These are phyloP conservation scores for Standfussiana lucernea DNA, from an alignment of 2,888 invertebrate species.

Conservation along the genomic window DNA sequence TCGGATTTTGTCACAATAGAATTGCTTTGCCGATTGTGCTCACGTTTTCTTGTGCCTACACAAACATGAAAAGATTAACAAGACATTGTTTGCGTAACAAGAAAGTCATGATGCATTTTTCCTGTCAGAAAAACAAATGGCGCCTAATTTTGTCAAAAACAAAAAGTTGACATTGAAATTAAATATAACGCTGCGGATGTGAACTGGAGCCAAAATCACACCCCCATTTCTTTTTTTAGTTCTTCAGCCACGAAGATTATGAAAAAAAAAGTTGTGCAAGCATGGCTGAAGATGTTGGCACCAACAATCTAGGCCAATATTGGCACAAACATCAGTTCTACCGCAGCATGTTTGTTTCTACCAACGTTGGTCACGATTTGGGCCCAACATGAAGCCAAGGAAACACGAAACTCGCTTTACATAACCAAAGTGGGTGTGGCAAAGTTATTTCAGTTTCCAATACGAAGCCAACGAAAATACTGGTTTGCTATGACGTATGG, in stretches of 20 bases:
- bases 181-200: conserved; percentile 3
- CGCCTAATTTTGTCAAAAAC: conserved; percentile 20
- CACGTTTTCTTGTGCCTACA: background rate
- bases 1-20: conserved; percentile 20
- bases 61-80: background rate
- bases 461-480: conserved; percentile 49
- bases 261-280: background rate
- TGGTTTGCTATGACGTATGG: conserved; percentile 51
- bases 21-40: conserved; percentile 21
- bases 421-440: conserved; percentile 67
- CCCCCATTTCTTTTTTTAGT: conserved; percentile 23
- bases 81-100: background rate
- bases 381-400: conserved; percentile 13
- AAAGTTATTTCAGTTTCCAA: conserved; percentile 54
- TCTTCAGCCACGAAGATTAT: conserved; percentile 7
- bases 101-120: background rate
- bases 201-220: conserved; percentile 41
- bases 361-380: conserved; percentile 19
- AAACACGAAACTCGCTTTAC: conserved; percentile 55
- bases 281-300: background rate
- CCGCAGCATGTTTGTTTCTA: background rate
- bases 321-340: background rate
- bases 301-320: conserved; percentile 3
- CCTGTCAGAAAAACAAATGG: conserved; percentile 14
- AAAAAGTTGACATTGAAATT: conserved; percentile 34